A percentile compares a stretch with the other conserved stretches of the same genome.
Conservation (phyloP, 1,140 invertebrate species). For the Drosophila repleta region DNA sequence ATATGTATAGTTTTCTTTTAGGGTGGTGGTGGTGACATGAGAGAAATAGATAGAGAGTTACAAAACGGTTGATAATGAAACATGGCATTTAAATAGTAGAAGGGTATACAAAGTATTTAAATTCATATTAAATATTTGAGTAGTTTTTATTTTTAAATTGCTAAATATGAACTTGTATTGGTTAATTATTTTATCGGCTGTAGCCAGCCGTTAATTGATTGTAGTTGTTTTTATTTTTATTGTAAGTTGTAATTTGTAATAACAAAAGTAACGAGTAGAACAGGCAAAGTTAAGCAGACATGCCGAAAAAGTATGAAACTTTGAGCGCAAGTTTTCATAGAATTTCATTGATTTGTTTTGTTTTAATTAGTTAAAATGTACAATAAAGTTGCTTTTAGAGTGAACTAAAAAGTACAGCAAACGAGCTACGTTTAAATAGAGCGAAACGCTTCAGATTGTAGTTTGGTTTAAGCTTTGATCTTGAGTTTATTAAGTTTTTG, state of each 20-base stretch:
- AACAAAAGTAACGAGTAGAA: slow-evolving; percentile 75
- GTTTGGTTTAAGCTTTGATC: slow-evolving; percentile 47
- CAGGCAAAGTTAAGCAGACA: slow-evolving; percentile 80
- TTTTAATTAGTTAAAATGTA: slow-evolving; percentile 43
- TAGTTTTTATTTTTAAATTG: slow-evolving; percentile 64
- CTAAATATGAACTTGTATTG: slow-evolving; percentile 52
- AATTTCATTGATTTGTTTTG: slow-evolving; percentile 43
- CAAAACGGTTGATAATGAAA: slow-evolving; percentile 54
- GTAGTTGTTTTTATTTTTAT: slow-evolving; percentile 16
- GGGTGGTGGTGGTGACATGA: slow-evolving; percentile 38
- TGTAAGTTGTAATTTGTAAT: slow-evolving; percentile 15
- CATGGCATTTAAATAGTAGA: slow-evolving; percentile 50
- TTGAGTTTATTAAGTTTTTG: slow-evolving; percentile 50
- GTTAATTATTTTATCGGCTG: slow-evolving; percentile 40
- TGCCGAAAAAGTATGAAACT: slow-evolving; percentile 75
- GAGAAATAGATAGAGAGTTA: slow-evolving; percentile 41
- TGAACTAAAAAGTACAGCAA: slow-evolving; percentile 79
- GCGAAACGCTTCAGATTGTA: slow-evolving; percentile 57
- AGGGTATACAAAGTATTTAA: slow-evolving; percentile 50
- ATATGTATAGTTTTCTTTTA: slow-evolving; percentile 9
- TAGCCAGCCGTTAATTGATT: slow-evolving; percentile 53
- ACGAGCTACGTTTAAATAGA: slow-evolving; percentile 73
- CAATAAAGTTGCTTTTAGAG: slow-evolving; percentile 62
- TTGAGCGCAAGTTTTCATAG: slow-evolving; percentile 68
- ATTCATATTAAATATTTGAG: slow-evolving; percentile 56